Evolutionary conservation across 2,797 vertebrate genomes (phyloP).

Genomic region (Garrulus glandarius): DNA sequence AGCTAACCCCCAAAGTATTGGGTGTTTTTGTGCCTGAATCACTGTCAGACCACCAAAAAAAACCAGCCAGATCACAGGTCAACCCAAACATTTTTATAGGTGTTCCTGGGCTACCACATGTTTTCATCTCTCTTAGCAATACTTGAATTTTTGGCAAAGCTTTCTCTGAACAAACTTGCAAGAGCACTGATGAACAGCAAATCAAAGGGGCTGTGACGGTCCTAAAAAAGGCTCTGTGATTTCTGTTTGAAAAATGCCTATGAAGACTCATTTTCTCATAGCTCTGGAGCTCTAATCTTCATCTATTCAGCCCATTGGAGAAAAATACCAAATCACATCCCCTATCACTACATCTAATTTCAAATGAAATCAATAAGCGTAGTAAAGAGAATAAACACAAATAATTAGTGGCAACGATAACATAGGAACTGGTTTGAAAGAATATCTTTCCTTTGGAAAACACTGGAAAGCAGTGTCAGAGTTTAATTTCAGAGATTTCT

Average conservation of each 20-base stretch:
- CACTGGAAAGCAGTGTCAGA: slow-evolving; percentile 25
- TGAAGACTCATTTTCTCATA: slow-evolving; percentile 31
- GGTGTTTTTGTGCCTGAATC: not conserved
- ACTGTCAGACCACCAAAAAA: not conserved
- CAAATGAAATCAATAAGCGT: not conserved
- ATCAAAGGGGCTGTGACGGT: not conserved
- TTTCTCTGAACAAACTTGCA: not conserved
- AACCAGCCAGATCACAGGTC: not conserved
- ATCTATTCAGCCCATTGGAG: slow-evolving; percentile 9
- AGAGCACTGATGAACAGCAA: not conserved
- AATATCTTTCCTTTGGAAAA: slow-evolving; percentile 8
- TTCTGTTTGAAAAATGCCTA: slow-evolving; percentile 42
- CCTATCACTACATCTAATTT: slow-evolving; percentile 24
- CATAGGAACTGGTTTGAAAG: not conserved
- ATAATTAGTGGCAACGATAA: slow-evolving; percentile 2
- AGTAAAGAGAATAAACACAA: slow-evolving; percentile 41
- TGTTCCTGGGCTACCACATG: not conserved
- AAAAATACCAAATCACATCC: slow-evolving; percentile 26
- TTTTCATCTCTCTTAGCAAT: not conserved
- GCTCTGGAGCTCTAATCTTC: slow-evolving; percentile 18
- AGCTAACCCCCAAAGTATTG: not conserved
- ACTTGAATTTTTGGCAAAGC: not conserved
- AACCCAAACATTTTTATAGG: not conserved
- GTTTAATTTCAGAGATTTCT: slow-evolving; percentile 24
- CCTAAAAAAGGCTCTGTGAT: slow-evolving; percentile 13